phyloP scores from a whole-genome alignment of 1,140 invertebrate species.

The Pissodes strobi region DNA sequence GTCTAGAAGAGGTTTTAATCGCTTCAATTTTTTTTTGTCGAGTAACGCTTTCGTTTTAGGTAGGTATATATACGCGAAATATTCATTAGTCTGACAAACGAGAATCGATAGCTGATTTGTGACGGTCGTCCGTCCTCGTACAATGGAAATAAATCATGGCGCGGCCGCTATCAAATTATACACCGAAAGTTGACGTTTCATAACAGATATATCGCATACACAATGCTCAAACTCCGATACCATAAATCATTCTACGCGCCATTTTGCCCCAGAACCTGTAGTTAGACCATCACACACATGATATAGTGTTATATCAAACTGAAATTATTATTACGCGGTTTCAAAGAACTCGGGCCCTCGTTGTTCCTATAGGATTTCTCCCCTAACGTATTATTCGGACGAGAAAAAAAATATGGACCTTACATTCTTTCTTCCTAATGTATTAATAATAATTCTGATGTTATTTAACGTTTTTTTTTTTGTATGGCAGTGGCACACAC shows the following conservation, averaged over 20 bases:
- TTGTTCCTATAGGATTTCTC: too few relatives aligned
- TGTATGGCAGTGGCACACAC: too few relatives aligned
- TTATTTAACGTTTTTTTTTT: too few relatives aligned
- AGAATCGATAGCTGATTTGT: conserved; percentile 22
- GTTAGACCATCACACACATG: conserved; percentile 42
- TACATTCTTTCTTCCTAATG: too few relatives aligned
- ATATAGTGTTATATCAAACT: conserved; percentile 41
- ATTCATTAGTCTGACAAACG: conserved; percentile 17
- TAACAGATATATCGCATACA: conserved; percentile 34
- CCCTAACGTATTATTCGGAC: too few relatives aligned
- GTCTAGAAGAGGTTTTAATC: too few relatives aligned
- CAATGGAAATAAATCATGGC: conserved; percentile 32
- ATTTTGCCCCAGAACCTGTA: conserved; percentile 34
- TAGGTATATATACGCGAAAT: background rate
- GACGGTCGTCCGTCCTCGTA: conserved; percentile 17
- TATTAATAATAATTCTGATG: too few relatives aligned
- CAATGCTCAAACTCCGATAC: conserved; percentile 31
- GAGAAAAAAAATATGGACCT: too few relatives aligned
- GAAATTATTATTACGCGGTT: conserved; percentile 30
- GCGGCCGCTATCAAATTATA: conserved; percentile 34
- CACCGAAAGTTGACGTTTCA: conserved; percentile 34
- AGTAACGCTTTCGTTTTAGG: too few relatives aligned
- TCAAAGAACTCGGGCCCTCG: too few relatives aligned
- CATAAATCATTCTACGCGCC: conserved; percentile 29
- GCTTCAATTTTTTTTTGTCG: too few relatives aligned